phyloP scores from a whole-genome alignment of 2,113 vertebrate genomes.

The Sinocyclocheilus rhinocerous region DNA sequence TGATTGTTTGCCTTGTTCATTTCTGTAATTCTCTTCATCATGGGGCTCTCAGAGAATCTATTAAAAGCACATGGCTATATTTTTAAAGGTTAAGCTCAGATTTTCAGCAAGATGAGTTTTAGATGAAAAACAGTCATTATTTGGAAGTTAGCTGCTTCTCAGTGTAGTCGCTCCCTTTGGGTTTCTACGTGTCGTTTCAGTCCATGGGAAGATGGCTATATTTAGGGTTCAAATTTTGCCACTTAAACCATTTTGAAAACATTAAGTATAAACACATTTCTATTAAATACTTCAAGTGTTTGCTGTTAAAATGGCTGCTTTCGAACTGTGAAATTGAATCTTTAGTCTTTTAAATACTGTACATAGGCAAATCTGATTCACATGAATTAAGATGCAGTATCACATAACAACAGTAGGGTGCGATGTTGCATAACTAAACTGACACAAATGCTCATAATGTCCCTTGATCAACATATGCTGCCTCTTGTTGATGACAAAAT shows the following conservation, averaged over 20 bases:
- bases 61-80: slow-evolving; percentile 53
- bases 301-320: background rate
- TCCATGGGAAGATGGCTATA: background rate
- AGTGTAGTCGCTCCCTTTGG: background rate
- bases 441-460: background rate
- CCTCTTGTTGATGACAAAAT: background rate
- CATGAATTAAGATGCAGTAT: background rate
- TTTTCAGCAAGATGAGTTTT: slow-evolving; percentile 40
- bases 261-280: background rate
- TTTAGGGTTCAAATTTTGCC: background rate
- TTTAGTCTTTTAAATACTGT: background rate
- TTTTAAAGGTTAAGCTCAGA: slow-evolving; percentile 55
- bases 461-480: background rate
- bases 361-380: background rate
- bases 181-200: background rate
- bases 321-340: background rate
- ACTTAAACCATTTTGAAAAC: background rate
- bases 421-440: slow-evolving; percentile 56
- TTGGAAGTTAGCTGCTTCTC: slow-evolving; percentile 26
- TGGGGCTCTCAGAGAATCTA: slow-evolving; percentile 43
- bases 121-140: slow-evolving; percentile 46
- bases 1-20: slow-evolving; percentile 50
- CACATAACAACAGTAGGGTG: slow-evolving; percentile 41
- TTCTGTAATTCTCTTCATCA: slow-evolving; percentile 54
- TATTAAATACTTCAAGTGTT: background rate